Base-by-base conservation (phyloP, 2,113 vertebrate genomes). In the Plecotus auritus region DNA sequence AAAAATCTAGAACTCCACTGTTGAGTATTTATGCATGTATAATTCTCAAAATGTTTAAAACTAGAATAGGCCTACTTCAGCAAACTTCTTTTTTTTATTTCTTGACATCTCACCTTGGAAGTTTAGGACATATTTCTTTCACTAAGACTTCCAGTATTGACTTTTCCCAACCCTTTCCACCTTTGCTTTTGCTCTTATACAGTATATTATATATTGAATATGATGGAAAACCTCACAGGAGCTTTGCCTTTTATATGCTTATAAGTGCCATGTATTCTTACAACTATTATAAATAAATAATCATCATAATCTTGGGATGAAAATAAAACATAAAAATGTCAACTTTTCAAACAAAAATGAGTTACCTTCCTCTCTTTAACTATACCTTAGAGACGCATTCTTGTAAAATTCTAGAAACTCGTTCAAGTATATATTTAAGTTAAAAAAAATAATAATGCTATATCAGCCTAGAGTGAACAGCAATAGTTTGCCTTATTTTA, bases 211-310 rank as follows among this genome's bases (percentile, higher is more conserved):
- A 77, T 72, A 89, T 35, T 86, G 88, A 96, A 23, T 94, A 93
- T 93, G 78, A 92, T 81, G 22, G 42, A 28, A 95, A 96, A 72
- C 9, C 83, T 90, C 92, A 49, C 37, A 59, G 90, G 85, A 93
- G 70, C 35, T 64, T 89, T 94, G 96, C 85, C 93, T 95, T 97
- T 95, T 97, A 97, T 95, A 47, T 94, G 47, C 95, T 93, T 91
- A 76, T 84, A 95, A 97, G 83, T 95, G 51, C 49, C 92, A 91
- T 82, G 74, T 94, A 91, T 54, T 85, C 23, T 95, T 96, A 96
- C 88, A 95, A 80, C 88, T 92, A 93, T 95, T 87, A 96, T 96
- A 95, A 97, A 96, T 97, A 97, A 97, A 96, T 95, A 49, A 97
- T 96, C 0, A 90, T 95, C 51, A 83, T 84, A 88, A 91, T 93